Base-by-base conservation (phyloP, 2,888 invertebrate species). In the Liodrosophila aerea region DNA sequence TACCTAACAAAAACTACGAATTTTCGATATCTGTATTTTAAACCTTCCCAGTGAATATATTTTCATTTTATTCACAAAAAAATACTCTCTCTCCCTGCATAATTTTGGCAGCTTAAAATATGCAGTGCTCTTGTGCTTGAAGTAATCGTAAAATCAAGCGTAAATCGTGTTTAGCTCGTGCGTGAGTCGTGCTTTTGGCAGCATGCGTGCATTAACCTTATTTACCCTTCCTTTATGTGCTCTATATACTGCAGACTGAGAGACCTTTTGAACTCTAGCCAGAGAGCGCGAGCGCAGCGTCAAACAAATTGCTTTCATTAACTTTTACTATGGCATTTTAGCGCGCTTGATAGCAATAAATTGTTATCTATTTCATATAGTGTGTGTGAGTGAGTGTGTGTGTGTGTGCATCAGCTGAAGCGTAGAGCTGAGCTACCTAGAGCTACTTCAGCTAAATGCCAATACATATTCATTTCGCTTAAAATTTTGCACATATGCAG, bases 251-350 rank as follows among this genome's bases (percentile, higher is more conserved):
- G 18, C 30, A 22, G 34, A 15, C 49, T 4, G 22, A 2, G 22
- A 22, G 22, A 22, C 22, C n/a, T 22, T 45, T 60, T 60, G 40
- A 68, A 52, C 53, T 64, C 53, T 9, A 12, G 13, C 53, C 39
- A 39, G 16, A n/a, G 0, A 27, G 41, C 16, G 41, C 53, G 51
- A 2, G 22, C 2, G 22, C 22, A 22, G 22, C 47, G 67, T 31
- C 51, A 74, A 77, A 80, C 82, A 85, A 72, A 80, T 85, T 82
- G 85, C 85, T 74, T 80, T 80, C 78, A 85, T 80, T 80, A 80
- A 80, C 78, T 85, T 85, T 82, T 82, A 85, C 69, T 77, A 85
- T 74, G 72, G 72, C 72, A 85, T 82, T 80, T 80, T 80, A 75
- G 82, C 65, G 69, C 65, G 62, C 77, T 74, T 67, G 74, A 81